Evolutionary conservation across 2,888 invertebrate genomes (phyloP).

Genomic region (Oscheius sp.): DNA sequence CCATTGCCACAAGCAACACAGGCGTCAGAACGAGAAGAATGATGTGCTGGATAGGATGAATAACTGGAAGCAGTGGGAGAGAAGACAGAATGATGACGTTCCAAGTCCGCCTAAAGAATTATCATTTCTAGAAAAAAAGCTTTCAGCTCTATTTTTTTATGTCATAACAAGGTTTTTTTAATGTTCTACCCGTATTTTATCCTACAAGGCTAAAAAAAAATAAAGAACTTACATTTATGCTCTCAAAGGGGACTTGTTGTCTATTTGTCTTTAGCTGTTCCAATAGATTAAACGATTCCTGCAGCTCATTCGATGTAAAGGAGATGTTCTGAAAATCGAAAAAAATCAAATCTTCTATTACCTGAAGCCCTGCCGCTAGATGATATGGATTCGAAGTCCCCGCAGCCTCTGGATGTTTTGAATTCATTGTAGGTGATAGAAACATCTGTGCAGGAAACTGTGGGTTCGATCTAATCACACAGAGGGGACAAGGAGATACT

Average conservation of each 20-base stretch:
- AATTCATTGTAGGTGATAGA: constrained; percentile 11
- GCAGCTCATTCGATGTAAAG: constrained; percentile 3
- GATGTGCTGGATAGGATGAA: no score
- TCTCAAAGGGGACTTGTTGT: constrained; percentile 3
- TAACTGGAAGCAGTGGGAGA: constrained; percentile 7
- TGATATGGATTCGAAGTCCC: neutral
- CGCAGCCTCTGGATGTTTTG: neutral
- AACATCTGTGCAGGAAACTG: constrained; percentile 24
- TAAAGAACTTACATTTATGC: neutral
- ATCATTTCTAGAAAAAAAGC: no score
- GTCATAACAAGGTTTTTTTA: neutral
- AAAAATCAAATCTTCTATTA: no score
- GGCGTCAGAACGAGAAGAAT: no score
- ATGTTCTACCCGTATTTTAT: no score
- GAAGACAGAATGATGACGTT: constrained; percentile 11
- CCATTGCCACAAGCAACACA: constrained; percentile 12
- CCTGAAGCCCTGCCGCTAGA: constrained; percentile 6
- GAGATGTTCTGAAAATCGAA: constrained; percentile 1
- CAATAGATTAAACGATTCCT: constrained; percentile 20
- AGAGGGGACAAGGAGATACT: constrained; percentile 13
- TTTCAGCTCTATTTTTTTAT: no score
- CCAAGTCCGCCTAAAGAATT: no score
- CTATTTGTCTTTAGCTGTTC: constrained; percentile 8
- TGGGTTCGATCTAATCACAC: neutral
- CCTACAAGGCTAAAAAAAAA: no score